A percentile compares a stretch with the other conserved stretches of the same genome.
Conservation (phyloP, 2,113 vertebrate genomes). For the Trinectes maculatus region DNA sequence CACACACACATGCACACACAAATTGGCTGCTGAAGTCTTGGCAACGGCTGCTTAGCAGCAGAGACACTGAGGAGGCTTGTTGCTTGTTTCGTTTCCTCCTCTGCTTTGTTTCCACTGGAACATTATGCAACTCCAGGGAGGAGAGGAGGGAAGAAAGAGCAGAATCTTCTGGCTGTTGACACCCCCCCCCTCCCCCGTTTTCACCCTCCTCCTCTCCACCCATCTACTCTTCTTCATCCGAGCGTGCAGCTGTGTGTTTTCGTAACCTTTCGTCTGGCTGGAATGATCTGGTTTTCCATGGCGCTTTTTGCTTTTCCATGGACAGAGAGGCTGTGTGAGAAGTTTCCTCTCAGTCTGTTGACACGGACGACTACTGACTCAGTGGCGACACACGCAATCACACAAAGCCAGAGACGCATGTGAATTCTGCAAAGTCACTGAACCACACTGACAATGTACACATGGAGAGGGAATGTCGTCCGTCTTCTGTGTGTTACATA, state of each 20-base stretch:
- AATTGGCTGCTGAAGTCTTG: conserved; percentile 5
- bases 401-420: conserved; percentile 19
- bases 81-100: conserved; percentile 64
- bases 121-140: conserved; percentile 52
- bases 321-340: not conserved
- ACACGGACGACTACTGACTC: not conserved
- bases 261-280: conserved; percentile 38
- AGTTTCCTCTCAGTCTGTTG: conserved; percentile 12
- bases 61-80: conserved; percentile 51
- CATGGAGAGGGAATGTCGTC: not conserved
- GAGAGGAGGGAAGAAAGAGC: conserved; percentile 15
- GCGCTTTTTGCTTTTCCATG: too few species aligned
- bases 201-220: not conserved
- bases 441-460: conserved; percentile 20
- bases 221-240: not conserved
- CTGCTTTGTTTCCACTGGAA: conserved; percentile 60
- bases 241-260: conserved; percentile 34
- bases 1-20: not conserved
- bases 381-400: not conserved
- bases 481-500: conserved; percentile 23
- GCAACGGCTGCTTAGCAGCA: conserved; percentile 63
- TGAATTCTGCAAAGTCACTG: conserved; percentile 10
- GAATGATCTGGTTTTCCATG: conserved; percentile 3
- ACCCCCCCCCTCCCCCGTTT: conserved; percentile 13
- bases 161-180: conserved; percentile 25